Evolutionary conservation across 2,888 invertebrate species (phyloP), one percentile per base, ranked within the genome.

Genomic region (Spialia ferax): DNA sequence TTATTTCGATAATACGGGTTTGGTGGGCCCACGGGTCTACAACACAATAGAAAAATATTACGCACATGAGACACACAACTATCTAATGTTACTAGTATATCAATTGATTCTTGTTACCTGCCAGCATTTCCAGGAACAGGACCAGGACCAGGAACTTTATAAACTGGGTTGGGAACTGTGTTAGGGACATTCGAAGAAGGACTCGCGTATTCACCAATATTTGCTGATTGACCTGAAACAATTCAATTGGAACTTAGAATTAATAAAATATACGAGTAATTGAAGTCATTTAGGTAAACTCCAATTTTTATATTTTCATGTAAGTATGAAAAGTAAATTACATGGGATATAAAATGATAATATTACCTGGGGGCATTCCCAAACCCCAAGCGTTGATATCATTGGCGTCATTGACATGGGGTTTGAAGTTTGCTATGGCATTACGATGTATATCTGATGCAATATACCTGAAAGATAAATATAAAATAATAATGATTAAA

Each of bases 311-410:
- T n/a, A n/a, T n/a, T n/a, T n/a, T n/a, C n/a, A n/a, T n/a, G n/a
- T 38, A 5, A 1, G 13, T 38, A 6, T 48, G 18, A 48, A 18
- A 10, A 0, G 1, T 10, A 18, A 48, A 48, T 38, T 38, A 42
- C n/a, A 42, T 22, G 2, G 22, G 22, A 20, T 11, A 3, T 13
- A 22, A 11, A 15, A 48, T 10, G 35, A n/a, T n/a, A n/a, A n/a
- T n/a, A n/a, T 77, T 81, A 90, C 92, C 93, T 81, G 93, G 89
- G 63, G 94, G 88, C 45, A 94, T 83, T 10, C 94, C 95, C 63
- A 96, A 89, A 54, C 96, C 96, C 95, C 96, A 96, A 35, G 95
- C 81, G 73, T 95, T 94, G 74, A 96, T 94, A 72, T 95, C 96
- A 71, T 95, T 95, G 29, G 91, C 94, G 72, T 95, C 95, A 64